Conservation (phyloP, 2,797 vertebrate species). For the Pithecia hirsuta region DNA sequence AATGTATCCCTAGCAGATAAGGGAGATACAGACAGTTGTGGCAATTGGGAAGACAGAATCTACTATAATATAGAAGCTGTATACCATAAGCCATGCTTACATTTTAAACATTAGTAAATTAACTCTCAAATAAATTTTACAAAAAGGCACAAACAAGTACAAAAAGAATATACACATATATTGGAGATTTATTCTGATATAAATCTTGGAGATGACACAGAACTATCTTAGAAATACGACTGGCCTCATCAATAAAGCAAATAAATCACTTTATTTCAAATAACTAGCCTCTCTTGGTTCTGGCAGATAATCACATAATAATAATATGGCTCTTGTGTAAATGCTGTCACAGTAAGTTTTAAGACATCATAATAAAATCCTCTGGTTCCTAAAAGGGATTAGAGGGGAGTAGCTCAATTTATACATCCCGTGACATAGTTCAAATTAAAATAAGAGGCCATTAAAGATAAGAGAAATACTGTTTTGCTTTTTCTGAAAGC, state of each 20-base stretch:
- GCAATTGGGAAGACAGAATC: neutral
- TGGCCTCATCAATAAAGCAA: neutral
- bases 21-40: neutral
- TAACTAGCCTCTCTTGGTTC: neutral
- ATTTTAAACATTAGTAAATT: neutral
- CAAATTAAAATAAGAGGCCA: constrained; percentile 20
- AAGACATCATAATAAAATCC: neutral
- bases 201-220: neutral
- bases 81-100: neutral
- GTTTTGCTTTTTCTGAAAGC: neutral
- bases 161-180: neutral
- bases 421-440: neutral
- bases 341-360: neutral
- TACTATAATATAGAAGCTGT: neutral
- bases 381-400: neutral
- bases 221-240: neutral
- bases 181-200: neutral
- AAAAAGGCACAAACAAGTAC: neutral
- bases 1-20: neutral
- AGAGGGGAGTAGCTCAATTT: neutral
- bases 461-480: neutral
- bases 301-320: neutral
- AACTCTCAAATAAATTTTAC: neutral
- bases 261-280: constrained; percentile 40
- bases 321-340: neutral